A percentile compares a stretch with the other conserved stretches of the same genome.
phyloP scores from a whole-genome alignment of 2,113 vertebrate species.

The Mastomys natalensis region DNA sequence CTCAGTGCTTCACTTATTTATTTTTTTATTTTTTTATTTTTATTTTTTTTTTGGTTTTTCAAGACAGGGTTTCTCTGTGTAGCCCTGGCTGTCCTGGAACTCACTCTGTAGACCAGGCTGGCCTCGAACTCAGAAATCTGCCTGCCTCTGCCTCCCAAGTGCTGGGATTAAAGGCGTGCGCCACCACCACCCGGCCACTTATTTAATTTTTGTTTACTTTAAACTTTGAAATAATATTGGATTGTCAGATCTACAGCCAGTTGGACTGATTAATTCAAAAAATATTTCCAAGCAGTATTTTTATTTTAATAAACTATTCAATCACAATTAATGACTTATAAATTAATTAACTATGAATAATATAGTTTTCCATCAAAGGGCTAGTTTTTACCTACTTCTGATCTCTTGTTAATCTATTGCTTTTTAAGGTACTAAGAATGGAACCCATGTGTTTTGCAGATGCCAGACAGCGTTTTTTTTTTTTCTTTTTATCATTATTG shows the following conservation, averaged over 20 bases:
- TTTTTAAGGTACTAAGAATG: background rate
- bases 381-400: background rate
- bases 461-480: background rate
- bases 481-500: too few species aligned
- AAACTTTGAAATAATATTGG: background rate
- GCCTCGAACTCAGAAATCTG: too few species aligned
- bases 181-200: too few species aligned
- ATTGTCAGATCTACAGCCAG: background rate
- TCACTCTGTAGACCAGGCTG: too few species aligned
- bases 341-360: background rate
- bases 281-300: background rate
- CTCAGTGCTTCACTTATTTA: background rate
- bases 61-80: too few species aligned
- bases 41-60: too few species aligned
- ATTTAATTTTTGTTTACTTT: conserved; percentile 9
- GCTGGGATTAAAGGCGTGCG: too few species aligned
- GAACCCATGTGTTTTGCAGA: background rate
- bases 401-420: background rate
- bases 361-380: background rate
- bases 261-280: background rate
- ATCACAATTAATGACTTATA: background rate
- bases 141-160: too few species aligned
- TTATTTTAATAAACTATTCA: background rate
- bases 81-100: too few species aligned
- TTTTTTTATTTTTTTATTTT: too few species aligned